Percentiles rank a stretch among this genome's conserved stretches.
Evolutionary conservation across 2,113 vertebrate species (phyloP).

Genomic region (Oryctolagus cuniculus): DNA sequence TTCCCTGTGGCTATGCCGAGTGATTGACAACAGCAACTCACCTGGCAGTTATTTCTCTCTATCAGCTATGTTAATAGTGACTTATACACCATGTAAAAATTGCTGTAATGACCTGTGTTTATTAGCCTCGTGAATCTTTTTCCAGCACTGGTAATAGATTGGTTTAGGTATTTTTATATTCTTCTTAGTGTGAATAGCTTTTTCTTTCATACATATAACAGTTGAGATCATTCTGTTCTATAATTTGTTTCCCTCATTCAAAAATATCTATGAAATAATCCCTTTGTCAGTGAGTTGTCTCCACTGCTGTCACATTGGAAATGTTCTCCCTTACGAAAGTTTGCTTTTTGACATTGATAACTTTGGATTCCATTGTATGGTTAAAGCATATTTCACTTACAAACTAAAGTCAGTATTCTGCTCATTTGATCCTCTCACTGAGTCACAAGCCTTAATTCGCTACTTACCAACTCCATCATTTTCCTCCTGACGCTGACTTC

Average conservation of each 20-base stretch:
- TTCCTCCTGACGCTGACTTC: not conserved
- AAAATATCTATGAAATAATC: not conserved
- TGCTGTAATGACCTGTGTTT: not conserved
- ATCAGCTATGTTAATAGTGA: not conserved
- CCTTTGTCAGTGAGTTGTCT: not conserved
- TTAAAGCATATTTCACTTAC: not conserved
- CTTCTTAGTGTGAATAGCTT: not conserved
- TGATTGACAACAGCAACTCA: not conserved
- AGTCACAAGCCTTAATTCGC: not conserved
- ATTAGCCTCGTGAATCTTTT: not conserved
- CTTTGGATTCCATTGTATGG: not conserved
- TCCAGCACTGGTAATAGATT: not conserved
- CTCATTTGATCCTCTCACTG: not conserved
- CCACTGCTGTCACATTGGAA: not conserved
- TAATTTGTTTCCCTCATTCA: not conserved
- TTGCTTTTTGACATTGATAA: not conserved
- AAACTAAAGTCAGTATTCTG: slow-evolving; percentile 45
- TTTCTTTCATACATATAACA: not conserved
- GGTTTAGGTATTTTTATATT: not conserved
- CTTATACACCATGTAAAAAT: slow-evolving; percentile 1
- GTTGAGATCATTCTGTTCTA: not conserved
- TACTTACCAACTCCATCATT: not conserved
- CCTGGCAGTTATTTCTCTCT: not conserved
- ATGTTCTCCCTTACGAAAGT: not conserved
- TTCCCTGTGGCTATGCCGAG: too few relatives aligned